Evolutionary conservation across 2,888 invertebrate species (phyloP), one percentile per base, ranked within the genome.

Genomic region (Zygothrica quintamaculata): DNA sequence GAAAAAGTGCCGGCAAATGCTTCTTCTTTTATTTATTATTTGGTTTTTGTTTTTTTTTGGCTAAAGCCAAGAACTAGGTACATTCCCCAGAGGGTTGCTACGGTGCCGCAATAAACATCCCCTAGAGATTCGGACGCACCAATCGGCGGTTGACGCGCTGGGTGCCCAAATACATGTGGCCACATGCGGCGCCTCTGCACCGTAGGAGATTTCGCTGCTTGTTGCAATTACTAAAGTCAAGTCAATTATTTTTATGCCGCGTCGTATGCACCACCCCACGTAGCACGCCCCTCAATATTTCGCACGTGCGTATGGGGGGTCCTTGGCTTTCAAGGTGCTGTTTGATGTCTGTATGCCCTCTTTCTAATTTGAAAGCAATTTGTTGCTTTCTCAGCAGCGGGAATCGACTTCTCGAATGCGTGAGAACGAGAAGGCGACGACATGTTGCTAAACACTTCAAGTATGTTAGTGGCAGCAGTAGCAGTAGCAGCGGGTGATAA

Each of bases 291-390:
- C 40, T 42, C 61, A 65, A 74, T 44, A 61, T 81, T 22, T 84
- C 87, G 87, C 86, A 89, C 79, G 84, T 84, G 84, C 61, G 74
- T 81, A 65, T 80, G 84, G 88, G 89, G 88, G 88, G 88, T 88
- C 88, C 61, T 34, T 39, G n/a, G 37, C 59, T 18, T 46, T 51
- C 33, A 61, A 74, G 72, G 65, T 76, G 72, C 68, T 37, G 58
- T 50, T 50, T n/a, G 18, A 2, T 22, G 18, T 22, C 18, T 22
- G 18, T 22, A 5, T 22, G 48, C 44, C 53, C 37, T 42, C 39
- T 37, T 40, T 40, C 16, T 22, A 42, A 51, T 47, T 61, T 33
- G 15, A 22, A 8, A 62, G 64, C 74, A 36, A 56, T 66, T 65
- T 76, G 61, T 62, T 62, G 81, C 76, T 74, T 84, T 79, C 79